Conservation (phyloP, 2,888 invertebrate genomes). For the Acleris emargana region DNA sequence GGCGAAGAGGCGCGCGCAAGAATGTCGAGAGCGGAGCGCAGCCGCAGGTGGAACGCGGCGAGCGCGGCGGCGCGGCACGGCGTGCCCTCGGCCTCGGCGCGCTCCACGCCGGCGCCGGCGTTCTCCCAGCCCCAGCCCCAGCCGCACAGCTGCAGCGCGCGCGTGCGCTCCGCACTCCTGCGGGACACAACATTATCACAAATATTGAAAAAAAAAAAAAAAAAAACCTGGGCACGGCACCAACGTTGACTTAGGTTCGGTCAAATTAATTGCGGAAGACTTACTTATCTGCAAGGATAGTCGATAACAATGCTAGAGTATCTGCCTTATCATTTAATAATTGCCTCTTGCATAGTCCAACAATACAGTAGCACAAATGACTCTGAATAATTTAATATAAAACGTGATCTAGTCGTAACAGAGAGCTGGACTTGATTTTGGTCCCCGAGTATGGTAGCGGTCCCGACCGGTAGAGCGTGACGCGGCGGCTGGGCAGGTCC, state of each 20-base stretch:
- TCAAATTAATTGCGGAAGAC: too few species aligned
- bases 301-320: too few species aligned
- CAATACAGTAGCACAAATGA: too few species aligned
- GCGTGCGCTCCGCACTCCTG: conserved; percentile 89
- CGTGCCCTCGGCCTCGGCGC: conserved; percentile 88
- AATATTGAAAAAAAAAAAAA: neutral
- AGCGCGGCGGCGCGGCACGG: conserved; percentile 94
- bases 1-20: conserved; percentile 87
- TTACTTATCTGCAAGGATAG: too few species aligned
- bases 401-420: too few species aligned
- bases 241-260: neutral
- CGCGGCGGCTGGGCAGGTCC: conserved; percentile 83
- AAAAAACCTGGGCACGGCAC: neutral
- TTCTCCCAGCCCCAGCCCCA: conserved; percentile 93
- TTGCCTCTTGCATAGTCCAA: too few species aligned
- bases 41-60: conserved; percentile 94
- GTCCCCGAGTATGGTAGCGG: neutral
- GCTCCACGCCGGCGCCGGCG: conserved; percentile 74
- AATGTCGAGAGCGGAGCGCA: conserved; percentile 93
- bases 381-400: too few species aligned
- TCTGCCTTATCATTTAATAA: too few species aligned
- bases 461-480: conserved; percentile 63
- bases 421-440: too few species aligned
- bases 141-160: conserved; percentile 93
- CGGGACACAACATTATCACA: neutral